Evolutionary conservation across 2,888 invertebrate genomes (phyloP), one percentile per base, ranked within the genome.

Genomic region (Acheta domesticus): DNA sequence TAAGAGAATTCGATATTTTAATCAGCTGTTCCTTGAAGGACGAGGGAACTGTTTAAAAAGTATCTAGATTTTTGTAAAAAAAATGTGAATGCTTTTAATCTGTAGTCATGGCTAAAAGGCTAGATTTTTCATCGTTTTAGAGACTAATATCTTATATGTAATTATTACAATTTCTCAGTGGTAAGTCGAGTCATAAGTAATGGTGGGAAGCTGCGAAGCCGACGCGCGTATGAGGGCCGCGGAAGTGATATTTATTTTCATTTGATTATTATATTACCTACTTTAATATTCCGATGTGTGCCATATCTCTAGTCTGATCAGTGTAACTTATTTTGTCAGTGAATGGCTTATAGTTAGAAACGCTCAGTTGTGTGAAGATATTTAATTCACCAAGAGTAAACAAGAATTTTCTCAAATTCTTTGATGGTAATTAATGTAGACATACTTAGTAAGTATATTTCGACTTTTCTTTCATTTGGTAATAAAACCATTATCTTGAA

Each of bases 11-110:
- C 82, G 82, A 82, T 83, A 82, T 83, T 82, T 83, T 82, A 83
- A 83, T 83, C 82, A 83, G 82, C 82, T 82, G 81, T 82, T 82
- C 80, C 82, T 80, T 82, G 79, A 81, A 81, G 79, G 82, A 80
- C 62, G 80, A 81, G 81, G 81, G 81, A 81, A 81, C 80, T 80
- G 81, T 81, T 80, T 78, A 80, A 82, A 81, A 81, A 80, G 80
- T 80, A 77, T 82, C 80, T 82, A 81, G 80, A 82, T 82, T 80
- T 81, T 80, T 78, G 5, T 5, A 36, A 79, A 82, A 81, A 81
- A 80, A n/a, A n/a, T n/a, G 81, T 80, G 82, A 80, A 82, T 82
- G 81, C 80, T 81, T 79, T 82, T 82, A 80, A 81, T 82, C 82
- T 82, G 82, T 82, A 81, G 82, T 81, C 80, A 82, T 82, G 82